Conservation (phyloP, 2,113 vertebrate species). For the Chaetura pelagica region DNA sequence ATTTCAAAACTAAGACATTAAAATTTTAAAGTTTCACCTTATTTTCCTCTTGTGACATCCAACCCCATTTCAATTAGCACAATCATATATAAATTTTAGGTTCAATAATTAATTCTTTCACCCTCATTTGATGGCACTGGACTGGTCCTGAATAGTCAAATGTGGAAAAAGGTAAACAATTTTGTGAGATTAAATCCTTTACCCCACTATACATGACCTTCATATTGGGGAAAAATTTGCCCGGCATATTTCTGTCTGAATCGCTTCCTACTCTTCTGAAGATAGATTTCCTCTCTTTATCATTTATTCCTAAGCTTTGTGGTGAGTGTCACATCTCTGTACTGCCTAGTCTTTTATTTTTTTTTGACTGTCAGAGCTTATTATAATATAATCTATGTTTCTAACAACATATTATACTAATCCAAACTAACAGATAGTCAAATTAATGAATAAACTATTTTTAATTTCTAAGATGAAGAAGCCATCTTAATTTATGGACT, state of each 20-base stretch:
- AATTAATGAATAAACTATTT: neutral
- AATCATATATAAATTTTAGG: neutral
- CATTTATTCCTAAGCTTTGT: neutral
- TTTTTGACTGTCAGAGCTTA: neutral
- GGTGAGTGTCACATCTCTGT: neutral
- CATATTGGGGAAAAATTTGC: neutral
- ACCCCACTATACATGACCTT: too few species aligned
- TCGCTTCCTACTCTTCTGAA: neutral
- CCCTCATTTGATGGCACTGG: neutral
- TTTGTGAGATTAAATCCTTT: neutral
- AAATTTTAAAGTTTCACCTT: accelerated
- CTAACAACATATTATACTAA: neutral
- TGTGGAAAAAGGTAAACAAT: neutral
- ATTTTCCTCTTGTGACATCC: neutral
- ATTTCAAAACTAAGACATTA: neutral
- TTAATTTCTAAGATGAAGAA: neutral
- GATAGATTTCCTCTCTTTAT: neutral
- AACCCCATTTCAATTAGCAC: neutral
- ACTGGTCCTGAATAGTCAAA: neutral
- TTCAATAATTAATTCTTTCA: neutral
- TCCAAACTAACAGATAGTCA: neutral
- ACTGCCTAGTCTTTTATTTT: neutral
- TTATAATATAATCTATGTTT: neutral
- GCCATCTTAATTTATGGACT: neutral
- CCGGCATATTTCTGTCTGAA: neutral